These are phyloP conservation scores for Peribatodes rhomboidaria DNA, from an alignment of 2,888 invertebrate genomes.

Conservation along the genomic window DNA sequence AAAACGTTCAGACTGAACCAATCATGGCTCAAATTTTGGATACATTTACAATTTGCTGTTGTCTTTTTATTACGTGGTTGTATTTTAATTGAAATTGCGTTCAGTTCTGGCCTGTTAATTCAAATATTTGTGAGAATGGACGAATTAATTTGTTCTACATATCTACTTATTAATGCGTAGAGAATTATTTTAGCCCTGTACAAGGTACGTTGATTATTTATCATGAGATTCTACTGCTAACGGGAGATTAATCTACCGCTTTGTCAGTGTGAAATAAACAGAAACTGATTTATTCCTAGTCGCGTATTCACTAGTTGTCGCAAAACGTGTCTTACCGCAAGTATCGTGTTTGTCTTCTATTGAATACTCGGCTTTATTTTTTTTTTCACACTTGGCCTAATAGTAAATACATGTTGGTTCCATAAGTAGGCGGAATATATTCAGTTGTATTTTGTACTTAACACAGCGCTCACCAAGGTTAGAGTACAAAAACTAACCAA, in stretches of 20 bases:
- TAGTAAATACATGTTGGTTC: too few relatives aligned
- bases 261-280: background rate
- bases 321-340: too few relatives aligned
- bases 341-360: background rate
- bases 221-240: slow-evolving; percentile 1
- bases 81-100: slow-evolving; percentile 32
- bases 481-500: slow-evolving; percentile 10
- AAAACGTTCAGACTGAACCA: slow-evolving; percentile 75
- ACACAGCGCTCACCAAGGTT: background rate
- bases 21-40: slow-evolving; percentile 72
- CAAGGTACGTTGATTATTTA: background rate
- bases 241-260: background rate
- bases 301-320: background rate
- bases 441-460: slow-evolving; percentile 20
- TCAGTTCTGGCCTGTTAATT: slow-evolving; percentile 20
- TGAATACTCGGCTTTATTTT: background rate
- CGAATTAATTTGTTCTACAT: slow-evolving; percentile 7
- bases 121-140: slow-evolving; percentile 17
- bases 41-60: slow-evolving; percentile 53
- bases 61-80: slow-evolving; percentile 36
- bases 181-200: background rate
- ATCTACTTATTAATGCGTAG: background rate
- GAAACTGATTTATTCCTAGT: background rate
- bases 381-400: too few relatives aligned
- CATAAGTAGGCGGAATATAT: too few relatives aligned